phyloP scores from a whole-genome alignment of 2,888 invertebrate genomes.

The Hydropsyche betteni region DNA sequence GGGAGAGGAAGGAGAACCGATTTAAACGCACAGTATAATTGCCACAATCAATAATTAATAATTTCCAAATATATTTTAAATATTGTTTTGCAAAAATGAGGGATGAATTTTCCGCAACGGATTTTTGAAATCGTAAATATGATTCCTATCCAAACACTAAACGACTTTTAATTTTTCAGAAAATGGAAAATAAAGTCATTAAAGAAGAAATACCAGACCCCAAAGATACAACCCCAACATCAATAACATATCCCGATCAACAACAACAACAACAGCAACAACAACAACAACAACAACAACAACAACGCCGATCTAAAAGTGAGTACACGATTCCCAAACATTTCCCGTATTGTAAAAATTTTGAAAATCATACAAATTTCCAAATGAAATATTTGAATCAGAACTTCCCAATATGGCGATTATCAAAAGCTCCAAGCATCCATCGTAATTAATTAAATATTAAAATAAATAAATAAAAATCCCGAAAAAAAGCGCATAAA shows the following conservation, averaged over 20 bases:
- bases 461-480: background rate
- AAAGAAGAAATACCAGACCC: constrained; percentile 68
- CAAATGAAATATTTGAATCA: background rate
- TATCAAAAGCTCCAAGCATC: background rate
- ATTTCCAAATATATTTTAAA: background rate
- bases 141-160: no score
- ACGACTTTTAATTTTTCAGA: constrained; percentile 57
- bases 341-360: no score
- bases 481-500: constrained; percentile 14
- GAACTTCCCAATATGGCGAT: background rate
- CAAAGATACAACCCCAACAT: constrained; percentile 62
- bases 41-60: no score
- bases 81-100: background rate
- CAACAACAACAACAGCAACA: constrained; percentile 52
- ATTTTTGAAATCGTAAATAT: no score
- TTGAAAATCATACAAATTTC: background rate
- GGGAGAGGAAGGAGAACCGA: no score
- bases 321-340: constrained; percentile 23
- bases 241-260: constrained; percentile 52
- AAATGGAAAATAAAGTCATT: constrained; percentile 70
- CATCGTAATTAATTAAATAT: constrained; percentile 23
- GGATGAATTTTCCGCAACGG: no score
- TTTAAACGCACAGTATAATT: no score
- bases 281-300: no score
- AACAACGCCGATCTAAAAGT: constrained; percentile 54